These are phyloP conservation scores for Drosophila stalkeri DNA, from an alignment of 2,888 invertebrate genomes.

Conservation along the genomic window DNA sequence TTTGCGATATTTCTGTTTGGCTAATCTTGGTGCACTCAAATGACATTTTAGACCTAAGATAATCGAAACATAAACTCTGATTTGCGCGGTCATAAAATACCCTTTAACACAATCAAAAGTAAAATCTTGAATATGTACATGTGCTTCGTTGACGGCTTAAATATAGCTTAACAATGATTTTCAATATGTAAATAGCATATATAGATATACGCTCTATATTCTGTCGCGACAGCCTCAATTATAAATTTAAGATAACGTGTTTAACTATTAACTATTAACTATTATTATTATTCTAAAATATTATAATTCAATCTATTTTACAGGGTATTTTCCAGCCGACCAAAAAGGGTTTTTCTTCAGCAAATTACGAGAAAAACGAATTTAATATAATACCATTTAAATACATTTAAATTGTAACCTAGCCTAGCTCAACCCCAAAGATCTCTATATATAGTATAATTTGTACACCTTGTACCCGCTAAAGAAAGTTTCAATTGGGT, in stretches of 20 bases:
- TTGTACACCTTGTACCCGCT: background rate
- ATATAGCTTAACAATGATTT: background rate
- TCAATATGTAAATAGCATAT: background rate
- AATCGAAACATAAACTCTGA: constrained; percentile 1
- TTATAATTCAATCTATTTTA: background rate
- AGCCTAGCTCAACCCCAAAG: constrained; percentile 42
- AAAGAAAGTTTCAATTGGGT: background rate
- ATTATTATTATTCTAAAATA: background rate
- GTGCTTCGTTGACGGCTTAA: too few species aligned
- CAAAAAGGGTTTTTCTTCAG: background rate
- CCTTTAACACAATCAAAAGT: background rate
- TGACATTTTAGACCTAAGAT: constrained; percentile 8
- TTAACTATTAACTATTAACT: too few species aligned
- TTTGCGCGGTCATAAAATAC: background rate
- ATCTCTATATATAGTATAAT: background rate
- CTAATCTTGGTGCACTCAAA: background rate
- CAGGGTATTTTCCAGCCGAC: background rate
- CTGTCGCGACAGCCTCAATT: background rate
- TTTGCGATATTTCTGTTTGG: background rate
- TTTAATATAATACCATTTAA: background rate
- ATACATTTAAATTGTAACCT: constrained; percentile 22
- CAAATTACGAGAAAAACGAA: constrained; percentile 1
- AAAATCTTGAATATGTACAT: background rate
- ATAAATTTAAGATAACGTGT: too few species aligned
- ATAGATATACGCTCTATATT: background rate